Evolutionary conservation across 1,140 invertebrate genomes (phyloP), one percentile per base, ranked within the genome.

Genomic region (Pentalonia nigronervosa): DNA sequence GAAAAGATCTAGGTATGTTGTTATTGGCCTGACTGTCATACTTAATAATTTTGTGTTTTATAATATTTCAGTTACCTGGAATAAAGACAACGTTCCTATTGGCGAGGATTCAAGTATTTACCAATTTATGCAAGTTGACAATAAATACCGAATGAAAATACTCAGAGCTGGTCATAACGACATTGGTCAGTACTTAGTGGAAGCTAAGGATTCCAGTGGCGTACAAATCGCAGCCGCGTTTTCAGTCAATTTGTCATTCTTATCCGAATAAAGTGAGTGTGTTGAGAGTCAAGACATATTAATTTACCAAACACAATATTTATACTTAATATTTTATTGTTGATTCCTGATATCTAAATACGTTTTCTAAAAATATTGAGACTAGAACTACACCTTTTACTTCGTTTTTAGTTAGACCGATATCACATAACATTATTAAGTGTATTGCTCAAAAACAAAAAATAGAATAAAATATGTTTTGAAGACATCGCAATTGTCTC

Each of bases 21-120:
- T 76, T 76, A 76, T n/a, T 34, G 6, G 14, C 4, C 4, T n/a
- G 30, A 23, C 14, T 17, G 30, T 21, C 21, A 0, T 25, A 25
- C 23, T 45, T 11, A 84, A 45, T 53, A 56, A 2, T 60, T 45
- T 30, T 30, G 6, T 30, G 3, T 41, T 41, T n/a, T 48, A n/a
- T 50, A 20, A n/a, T 21, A n/a, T 23, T 90, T 14, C 94, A 96
- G 96, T 97, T 81, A 96, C 96, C 94, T 99, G 99, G 99, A 95
- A 98, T 94, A 99, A 99, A 95, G 98, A 99, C 95, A 97, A 97
- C 94, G 98, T 98, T 95, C 97, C 97, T 87, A 96, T 98, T 92
- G 96, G 98, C 94, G 97, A 97, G 94, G 96, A 96, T 93, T 97
- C 97, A 86, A 96, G 96, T 67, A 96, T 97, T 95, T 98, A 98